Evolutionary conservation across 1,140 invertebrate species (phyloP), one percentile per base, ranked within the genome.

Genomic region (Cardiocondyla obscurior): DNA sequence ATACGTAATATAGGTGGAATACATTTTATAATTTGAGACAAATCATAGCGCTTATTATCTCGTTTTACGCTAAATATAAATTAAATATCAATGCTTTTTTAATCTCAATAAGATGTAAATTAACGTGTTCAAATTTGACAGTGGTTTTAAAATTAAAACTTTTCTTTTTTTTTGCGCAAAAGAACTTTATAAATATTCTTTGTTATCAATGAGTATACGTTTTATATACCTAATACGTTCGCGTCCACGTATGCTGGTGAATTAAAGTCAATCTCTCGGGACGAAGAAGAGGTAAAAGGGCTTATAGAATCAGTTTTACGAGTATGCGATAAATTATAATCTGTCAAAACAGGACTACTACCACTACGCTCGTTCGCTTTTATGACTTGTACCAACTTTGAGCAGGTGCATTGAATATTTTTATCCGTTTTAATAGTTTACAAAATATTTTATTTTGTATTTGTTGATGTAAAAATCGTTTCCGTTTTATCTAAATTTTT

Each of bases 331-430:
- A 91, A 92, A 91, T 92, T 91, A 92, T 89, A 89, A 91, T 91
- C 90, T 91, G 91, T 92, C 91, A 92, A 92, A 92, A 92, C 90
- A 85, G 74, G 90, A 90, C 90, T 92, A 92, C 90, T 84, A 88
- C 86, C 86, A 83, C 85, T 91, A 86, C 85, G 76, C 89, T 84
- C 82, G 88, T 88, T 84, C 62, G 83, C 74, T 85, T 85, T 88
- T 88, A 79, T 22, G 85, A 77, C 70, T 53, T 53, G 76, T 64
- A 58, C 58, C 74, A 64, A 42, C n/a, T 12, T 51, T 33, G 62
- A 55, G 42, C 82, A 85, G 84, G 84, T 88, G 87, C 72, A 86
- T 33, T 44, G 55, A 19, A 79, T 65, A 70, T 60, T 67, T 70
- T 69, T 55, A 62, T 42, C 53, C 42, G 49, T 22, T 36, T 44